Conservation (phyloP, 2,888 invertebrate species). For the Troglohyphantes excavatus region DNA sequence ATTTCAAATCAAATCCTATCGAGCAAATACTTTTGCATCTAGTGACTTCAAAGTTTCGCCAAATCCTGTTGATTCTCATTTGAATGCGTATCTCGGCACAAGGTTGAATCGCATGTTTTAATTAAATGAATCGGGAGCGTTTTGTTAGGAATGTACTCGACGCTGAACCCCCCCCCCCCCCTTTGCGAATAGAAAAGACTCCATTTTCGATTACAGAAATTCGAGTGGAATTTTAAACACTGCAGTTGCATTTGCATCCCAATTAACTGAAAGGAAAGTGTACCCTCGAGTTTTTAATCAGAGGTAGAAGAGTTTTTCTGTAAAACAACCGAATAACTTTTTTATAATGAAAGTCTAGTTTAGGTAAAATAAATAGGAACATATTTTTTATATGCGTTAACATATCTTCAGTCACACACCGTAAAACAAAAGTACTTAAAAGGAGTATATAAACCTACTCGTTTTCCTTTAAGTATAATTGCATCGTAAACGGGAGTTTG, state of each 20-base stretch:
- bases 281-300: not conserved
- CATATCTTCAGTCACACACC: too few relatives aligned
- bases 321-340: too few relatives aligned
- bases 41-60: not conserved
- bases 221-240: not conserved
- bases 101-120: not conserved
- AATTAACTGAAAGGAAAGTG: not conserved
- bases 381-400: too few relatives aligned
- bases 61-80: not conserved
- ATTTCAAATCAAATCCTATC: not conserved
- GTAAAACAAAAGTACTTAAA: too few relatives aligned
- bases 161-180: too few relatives aligned
- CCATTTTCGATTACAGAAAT: not conserved
- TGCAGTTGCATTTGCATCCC: not conserved
- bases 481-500: too few relatives aligned
- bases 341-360: too few relatives aligned
- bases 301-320: not conserved
- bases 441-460: too few relatives aligned
- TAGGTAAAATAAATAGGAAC: too few relatives aligned
- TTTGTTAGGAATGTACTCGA: not conserved
- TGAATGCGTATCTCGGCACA: too few relatives aligned
- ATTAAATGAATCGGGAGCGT: not conserved
- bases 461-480: too few relatives aligned
- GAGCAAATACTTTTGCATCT: not conserved
- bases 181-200: not conserved